These are phyloP conservation scores for Camptogramma bilineatum DNA, from an alignment of 2,888 invertebrate species.

Conservation along the genomic window DNA sequence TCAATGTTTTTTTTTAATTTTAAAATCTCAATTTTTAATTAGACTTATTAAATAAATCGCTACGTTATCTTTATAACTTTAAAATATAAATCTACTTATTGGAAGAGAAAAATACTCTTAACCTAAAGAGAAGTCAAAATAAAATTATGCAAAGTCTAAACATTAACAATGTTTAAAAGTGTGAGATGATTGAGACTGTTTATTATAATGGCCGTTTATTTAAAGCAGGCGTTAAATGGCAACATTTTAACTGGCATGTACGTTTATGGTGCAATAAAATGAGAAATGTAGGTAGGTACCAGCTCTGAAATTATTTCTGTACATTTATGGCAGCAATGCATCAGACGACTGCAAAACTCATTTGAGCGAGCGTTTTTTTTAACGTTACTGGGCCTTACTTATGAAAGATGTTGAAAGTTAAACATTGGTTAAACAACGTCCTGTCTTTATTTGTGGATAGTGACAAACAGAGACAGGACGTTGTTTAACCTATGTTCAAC, in stretches of 20 bases:
- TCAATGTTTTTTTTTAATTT: background rate
- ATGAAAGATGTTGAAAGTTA: too few relatives aligned
- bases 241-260: constrained; percentile 71
- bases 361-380: background rate
- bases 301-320: constrained; percentile 17
- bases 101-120: too few relatives aligned
- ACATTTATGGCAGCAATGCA: constrained; percentile 14
- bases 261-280: constrained; percentile 71
- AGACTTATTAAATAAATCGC: too few relatives aligned
- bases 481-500: too few relatives aligned
- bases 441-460: too few relatives aligned
- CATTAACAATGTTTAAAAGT: background rate
- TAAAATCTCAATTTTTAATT: too few relatives aligned
- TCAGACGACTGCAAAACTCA: constrained; percentile 14
- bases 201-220: constrained; percentile 50
- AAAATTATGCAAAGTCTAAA: background rate
- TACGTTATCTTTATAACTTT: too few relatives aligned
- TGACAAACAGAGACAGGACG: too few relatives aligned
- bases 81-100: too few relatives aligned
- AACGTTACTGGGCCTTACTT: background rate
- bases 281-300: constrained; percentile 37
- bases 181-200: constrained; percentile 44
- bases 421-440: too few relatives aligned
- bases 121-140: background rate
- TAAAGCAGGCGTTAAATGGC: constrained; percentile 67